These are phyloP conservation scores for Abscondita cerata DNA, from an alignment of 2,888 invertebrate genomes.

Conservation along the genomic window DNA sequence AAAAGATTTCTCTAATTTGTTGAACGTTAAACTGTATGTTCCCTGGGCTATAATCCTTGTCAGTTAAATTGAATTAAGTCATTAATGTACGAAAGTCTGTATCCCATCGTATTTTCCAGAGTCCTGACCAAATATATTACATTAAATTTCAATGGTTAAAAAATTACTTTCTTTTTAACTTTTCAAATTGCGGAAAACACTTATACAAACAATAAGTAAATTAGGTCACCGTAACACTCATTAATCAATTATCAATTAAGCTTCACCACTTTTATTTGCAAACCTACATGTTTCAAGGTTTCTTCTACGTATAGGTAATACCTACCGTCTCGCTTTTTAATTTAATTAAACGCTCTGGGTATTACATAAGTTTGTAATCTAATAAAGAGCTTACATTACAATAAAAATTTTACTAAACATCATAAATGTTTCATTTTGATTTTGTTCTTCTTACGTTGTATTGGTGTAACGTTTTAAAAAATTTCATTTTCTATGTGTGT, in stretches of 20 bases:
- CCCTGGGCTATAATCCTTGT: too few species aligned
- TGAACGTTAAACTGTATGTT: too few species aligned
- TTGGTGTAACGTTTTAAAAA: background rate
- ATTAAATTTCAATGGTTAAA: too few species aligned
- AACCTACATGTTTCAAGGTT: constrained; percentile 9
- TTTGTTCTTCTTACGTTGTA: constrained; percentile 14
- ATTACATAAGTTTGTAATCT: constrained; percentile 29
- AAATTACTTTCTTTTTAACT: too few species aligned
- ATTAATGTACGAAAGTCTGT: too few species aligned
- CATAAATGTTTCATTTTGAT: constrained; percentile 22
- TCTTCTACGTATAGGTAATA: constrained; percentile 3
- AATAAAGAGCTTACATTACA: constrained; percentile 31
- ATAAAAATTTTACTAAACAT: constrained; percentile 11
- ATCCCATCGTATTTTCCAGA: too few species aligned
- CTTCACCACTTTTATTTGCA: background rate
- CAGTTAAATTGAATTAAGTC: too few species aligned
- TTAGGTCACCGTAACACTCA: constrained; percentile 6
- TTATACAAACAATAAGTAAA: too few species aligned
- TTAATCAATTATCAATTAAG: background rate
- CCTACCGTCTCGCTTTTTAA: constrained; percentile 19
- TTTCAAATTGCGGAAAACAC: too few species aligned
- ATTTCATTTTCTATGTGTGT: constrained; percentile 12
- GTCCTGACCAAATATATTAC: too few species aligned
- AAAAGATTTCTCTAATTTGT: too few species aligned
- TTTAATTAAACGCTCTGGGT: constrained; percentile 18